Conservation (phyloP, 2,888 invertebrate genomes). For the Trachelus tabidus region DNA sequence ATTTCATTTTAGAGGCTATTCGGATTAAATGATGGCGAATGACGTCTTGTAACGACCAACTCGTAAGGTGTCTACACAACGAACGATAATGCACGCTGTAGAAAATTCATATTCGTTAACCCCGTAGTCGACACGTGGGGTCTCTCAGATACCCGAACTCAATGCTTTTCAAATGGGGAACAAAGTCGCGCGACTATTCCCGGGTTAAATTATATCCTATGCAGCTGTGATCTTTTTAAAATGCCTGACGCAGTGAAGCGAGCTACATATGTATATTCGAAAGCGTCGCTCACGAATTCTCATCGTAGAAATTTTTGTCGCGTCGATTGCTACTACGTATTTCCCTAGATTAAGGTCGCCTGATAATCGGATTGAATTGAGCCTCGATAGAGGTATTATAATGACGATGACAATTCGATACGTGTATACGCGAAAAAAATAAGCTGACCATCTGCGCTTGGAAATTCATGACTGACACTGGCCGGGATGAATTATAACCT, state of each 20-base stretch:
- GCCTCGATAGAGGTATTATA: conserved; percentile 32
- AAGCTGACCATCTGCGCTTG: background rate
- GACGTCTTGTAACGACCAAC: background rate
- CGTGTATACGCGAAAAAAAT: background rate
- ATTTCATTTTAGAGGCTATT: background rate
- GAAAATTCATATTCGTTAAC: background rate
- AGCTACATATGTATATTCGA: background rate
- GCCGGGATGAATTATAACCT: background rate
- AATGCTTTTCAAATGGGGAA: no score
- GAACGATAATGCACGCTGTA: background rate
- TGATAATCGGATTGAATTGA: conserved; percentile 35
- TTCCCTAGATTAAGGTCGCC: background rate
- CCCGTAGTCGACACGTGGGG: no score
- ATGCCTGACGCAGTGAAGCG: background rate
- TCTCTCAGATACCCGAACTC: no score
- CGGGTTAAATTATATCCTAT: background rate
- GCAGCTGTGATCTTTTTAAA: background rate
- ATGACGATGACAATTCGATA: background rate
- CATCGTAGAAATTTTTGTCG: background rate
- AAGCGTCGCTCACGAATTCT: background rate
- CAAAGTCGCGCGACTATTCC: no score
- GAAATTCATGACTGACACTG: background rate
- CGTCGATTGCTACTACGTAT: background rate
- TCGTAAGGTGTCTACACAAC: background rate
- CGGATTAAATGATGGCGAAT: background rate